These are phyloP conservation scores for Melanocharis versteri DNA, from an alignment of 2,113 vertebrate genomes.

Conservation along the genomic window DNA sequence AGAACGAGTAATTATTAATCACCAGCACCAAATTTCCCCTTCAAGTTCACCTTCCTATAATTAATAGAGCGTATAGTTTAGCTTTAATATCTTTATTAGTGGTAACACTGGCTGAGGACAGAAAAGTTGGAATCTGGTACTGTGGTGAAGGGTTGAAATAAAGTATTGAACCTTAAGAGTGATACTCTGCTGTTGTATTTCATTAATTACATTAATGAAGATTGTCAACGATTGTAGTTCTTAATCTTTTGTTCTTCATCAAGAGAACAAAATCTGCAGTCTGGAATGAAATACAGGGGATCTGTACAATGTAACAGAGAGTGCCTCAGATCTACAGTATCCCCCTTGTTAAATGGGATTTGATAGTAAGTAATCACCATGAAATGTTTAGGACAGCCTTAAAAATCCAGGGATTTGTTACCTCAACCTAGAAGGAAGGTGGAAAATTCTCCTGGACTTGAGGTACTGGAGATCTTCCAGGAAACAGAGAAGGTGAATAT, in stretches of 20 bases:
- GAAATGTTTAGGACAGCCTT: not conserved
- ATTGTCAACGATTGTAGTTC: not conserved
- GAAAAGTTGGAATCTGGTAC: not conserved
- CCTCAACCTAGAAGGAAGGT: not conserved
- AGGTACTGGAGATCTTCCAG: not conserved
- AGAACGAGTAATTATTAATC: conserved; percentile 71
- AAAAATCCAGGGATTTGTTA: not conserved
- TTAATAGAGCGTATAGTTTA: conserved; percentile 64
- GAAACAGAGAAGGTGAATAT: not conserved
- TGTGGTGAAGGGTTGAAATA: not conserved
- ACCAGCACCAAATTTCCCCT: conserved; percentile 62
- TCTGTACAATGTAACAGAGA: accelerated
- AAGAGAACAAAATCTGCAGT: not conserved
- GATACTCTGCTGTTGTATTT: not conserved
- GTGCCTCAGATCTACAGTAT: not conserved
- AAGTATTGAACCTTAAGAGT: not conserved
- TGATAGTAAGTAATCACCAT: not conserved
- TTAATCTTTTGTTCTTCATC: not conserved
- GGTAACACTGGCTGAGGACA: not conserved
- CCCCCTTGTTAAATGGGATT: not conserved
- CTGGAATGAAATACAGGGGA: not conserved
- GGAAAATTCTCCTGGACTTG: not conserved
- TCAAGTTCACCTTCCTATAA: conserved; percentile 66
- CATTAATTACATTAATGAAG: not conserved
- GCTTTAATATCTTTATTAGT: conserved; percentile 48